Evolutionary conservation across 2,888 invertebrate species (phyloP).

Genomic region (Cosmorhoe ocellata): DNA sequence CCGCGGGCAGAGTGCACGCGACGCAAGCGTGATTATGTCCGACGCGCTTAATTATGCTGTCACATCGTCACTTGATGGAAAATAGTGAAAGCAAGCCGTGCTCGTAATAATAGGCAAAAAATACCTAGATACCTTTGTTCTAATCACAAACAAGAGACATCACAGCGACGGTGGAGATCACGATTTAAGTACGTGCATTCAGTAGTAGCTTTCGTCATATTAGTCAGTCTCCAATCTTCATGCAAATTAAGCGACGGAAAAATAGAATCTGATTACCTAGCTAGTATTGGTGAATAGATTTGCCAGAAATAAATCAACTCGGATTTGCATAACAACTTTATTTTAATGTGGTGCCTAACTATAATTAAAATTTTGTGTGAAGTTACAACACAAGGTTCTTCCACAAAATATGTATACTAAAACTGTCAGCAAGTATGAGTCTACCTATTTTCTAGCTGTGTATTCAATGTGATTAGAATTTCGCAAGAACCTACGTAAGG

Average conservation of each 20-base stretch:
- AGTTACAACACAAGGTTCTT: constrained; percentile 21
- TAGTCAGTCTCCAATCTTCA: constrained; percentile 28
- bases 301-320: constrained; percentile 44
- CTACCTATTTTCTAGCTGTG: too few relatives aligned
- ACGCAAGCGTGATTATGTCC: constrained; percentile 72
- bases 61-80: constrained; percentile 75
- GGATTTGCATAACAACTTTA: constrained; percentile 41
- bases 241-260: constrained; percentile 41
- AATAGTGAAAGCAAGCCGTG: constrained; percentile 74
- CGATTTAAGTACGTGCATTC: constrained; percentile 43
- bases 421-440: background rate
- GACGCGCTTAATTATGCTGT: constrained; percentile 80
- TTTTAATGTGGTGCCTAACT: constrained; percentile 36
- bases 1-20: constrained; percentile 53
- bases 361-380: constrained; percentile 32
- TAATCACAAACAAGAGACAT: constrained; percentile 37
- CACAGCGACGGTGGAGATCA: constrained; percentile 39
- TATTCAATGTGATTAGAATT: too few relatives aligned
- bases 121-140: constrained; percentile 35
- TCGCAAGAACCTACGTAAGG: too few relatives aligned
- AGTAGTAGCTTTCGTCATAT: constrained; percentile 39
- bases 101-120: constrained; percentile 62
- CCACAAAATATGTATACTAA: background rate
- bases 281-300: constrained; percentile 30
- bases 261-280: constrained; percentile 38